Conservation (phyloP, 2,888 invertebrate genomes). For the Nomada flava region DNA sequence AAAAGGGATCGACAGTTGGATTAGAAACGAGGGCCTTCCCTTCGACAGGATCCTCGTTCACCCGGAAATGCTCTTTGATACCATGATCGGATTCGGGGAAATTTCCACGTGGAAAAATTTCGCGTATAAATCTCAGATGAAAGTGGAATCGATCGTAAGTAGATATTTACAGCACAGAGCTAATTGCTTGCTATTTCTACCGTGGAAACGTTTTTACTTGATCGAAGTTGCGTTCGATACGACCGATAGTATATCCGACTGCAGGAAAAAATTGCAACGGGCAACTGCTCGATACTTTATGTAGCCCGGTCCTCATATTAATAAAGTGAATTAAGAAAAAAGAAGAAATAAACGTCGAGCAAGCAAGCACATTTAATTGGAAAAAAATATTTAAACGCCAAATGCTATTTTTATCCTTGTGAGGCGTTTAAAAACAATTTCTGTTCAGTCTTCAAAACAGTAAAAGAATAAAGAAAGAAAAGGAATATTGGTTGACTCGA, state of each 20-base stretch:
- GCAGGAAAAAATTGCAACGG: neutral
- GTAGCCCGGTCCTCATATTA: neutral
- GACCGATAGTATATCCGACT: neutral
- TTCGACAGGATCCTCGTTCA: neutral
- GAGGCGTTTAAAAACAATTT: neutral
- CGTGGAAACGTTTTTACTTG: neutral
- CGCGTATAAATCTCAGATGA: slow-evolving; percentile 1
- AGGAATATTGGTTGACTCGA: neutral
- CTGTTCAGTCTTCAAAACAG: too few species aligned
- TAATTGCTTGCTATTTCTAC: slow-evolving; percentile 7
- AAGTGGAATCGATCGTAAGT: neutral
- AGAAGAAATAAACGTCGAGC: neutral
- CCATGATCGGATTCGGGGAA: neutral
- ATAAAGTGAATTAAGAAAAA: neutral
- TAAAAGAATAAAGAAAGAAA: neutral
- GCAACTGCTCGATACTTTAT: neutral
- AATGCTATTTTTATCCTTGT: neutral
- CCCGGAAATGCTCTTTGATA: slow-evolving; percentile 25
- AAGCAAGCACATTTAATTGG: too few species aligned
- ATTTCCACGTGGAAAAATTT: neutral
- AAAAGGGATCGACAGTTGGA: neutral
- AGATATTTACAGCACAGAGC: slow-evolving; percentile 4
- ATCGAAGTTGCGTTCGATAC: neutral
- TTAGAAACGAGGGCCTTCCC: slow-evolving; percentile 16
- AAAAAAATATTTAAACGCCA: too few species aligned